These are phyloP conservation scores for Corbicula japonica DNA, from an alignment of 2,888 invertebrate genomes.

Conservation along the genomic window DNA sequence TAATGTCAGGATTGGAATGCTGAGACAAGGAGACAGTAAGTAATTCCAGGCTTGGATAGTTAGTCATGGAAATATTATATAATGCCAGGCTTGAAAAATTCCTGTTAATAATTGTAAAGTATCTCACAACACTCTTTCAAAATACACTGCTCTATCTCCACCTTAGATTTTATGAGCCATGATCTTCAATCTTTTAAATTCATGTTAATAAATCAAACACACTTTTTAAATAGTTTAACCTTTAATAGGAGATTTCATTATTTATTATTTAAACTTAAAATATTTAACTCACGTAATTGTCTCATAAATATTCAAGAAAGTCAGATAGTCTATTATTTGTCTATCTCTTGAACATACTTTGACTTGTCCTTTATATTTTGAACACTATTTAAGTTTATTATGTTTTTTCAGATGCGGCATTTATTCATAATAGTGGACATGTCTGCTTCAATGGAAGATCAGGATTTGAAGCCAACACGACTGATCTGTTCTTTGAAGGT, in stretches of 20 bases:
- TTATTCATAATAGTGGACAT: conserved; percentile 96
- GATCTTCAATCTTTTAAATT: no score
- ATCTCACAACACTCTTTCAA: no score
- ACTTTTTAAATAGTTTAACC: not conserved
- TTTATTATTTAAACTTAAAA: no score
- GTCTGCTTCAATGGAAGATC: conserved; percentile 97
- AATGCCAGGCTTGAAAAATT: not conserved
- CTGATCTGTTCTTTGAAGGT: conserved; percentile 95
- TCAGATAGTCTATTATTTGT: not conserved
- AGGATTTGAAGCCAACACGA: conserved; percentile 97
- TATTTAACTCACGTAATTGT: no score
- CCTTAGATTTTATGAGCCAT: no score
- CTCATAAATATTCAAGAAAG: no score
- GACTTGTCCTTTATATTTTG: not conserved
- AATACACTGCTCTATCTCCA: no score
- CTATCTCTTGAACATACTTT: not conserved
- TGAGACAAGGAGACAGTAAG: not conserved
- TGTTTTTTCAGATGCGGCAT: conserved; percentile 93
- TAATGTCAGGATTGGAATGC: not conserved
- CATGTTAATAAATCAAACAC: no score
- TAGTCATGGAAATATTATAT: not conserved
- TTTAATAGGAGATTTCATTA: not conserved
- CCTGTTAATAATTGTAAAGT: no score
- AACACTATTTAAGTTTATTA: not conserved
- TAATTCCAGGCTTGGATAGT: not conserved